Evolutionary conservation across 2,888 invertebrate species (phyloP).

Genomic region (Yponomeuta plumbellus): DNA sequence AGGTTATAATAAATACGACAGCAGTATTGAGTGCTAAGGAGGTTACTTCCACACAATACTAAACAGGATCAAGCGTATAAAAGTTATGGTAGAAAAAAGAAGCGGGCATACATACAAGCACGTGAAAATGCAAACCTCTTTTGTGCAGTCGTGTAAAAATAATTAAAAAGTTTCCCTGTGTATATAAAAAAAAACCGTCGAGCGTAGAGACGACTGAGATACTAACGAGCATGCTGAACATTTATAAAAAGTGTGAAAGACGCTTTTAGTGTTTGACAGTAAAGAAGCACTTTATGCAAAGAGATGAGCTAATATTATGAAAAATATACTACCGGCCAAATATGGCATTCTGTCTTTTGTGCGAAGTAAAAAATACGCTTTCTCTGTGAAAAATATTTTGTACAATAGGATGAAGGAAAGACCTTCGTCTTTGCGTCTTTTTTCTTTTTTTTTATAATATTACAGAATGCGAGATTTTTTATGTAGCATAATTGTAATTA

Average conservation of each 20-base stretch:
- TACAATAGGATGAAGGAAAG: not conserved
- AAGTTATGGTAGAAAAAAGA: too few relatives aligned
- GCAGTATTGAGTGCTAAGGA: too few relatives aligned
- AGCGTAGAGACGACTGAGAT: not conserved
- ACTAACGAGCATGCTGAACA: not conserved
- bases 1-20: too few relatives aligned
- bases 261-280: not conserved
- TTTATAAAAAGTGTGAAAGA: not conserved
- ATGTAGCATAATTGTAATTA: too few relatives aligned
- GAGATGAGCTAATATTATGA: not conserved
- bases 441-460: not conserved
- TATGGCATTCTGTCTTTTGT: not conserved
- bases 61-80: too few relatives aligned
- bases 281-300: not conserved
- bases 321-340: not conserved
- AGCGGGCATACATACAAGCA: too few relatives aligned
- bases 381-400: not conserved
- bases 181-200: not conserved
- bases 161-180: too few relatives aligned
- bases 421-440: not conserved
- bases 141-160: too few relatives aligned
- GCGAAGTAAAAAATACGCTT: not conserved
- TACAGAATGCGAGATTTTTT: not conserved
- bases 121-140: too few relatives aligned
- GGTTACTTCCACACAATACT: too few relatives aligned